Percentiles rank a stretch among this genome's conserved stretches.
Evolutionary conservation across 2,113 vertebrate genomes (phyloP).

Genomic region (Ammodytes marinus): DNA sequence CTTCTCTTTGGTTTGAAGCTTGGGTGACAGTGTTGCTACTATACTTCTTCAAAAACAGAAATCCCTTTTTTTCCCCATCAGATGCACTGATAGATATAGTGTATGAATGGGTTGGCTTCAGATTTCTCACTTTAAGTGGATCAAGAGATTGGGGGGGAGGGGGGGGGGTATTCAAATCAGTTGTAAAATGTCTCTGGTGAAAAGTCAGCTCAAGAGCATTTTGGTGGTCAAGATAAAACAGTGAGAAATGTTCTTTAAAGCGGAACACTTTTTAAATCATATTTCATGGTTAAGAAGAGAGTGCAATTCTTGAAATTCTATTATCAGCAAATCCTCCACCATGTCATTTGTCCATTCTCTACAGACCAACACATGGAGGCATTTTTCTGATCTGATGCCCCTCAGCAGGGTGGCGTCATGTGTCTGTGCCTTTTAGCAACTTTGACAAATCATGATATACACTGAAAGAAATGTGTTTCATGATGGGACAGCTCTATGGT

Average conservation of each 20-base stretch:
- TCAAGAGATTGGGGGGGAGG: background rate
- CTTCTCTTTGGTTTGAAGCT: background rate
- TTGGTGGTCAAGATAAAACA: background rate
- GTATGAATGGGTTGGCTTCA: slow-evolving; percentile 2
- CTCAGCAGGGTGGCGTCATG: background rate
- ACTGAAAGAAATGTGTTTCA: too few species aligned
- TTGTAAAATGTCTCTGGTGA: background rate
- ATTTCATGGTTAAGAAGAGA: background rate
- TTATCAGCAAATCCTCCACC: background rate
- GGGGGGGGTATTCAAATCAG: background rate
- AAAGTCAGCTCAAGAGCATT: background rate
- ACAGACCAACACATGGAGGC: too few species aligned
- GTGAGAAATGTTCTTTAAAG: too few species aligned
- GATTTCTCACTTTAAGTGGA: slow-evolving; percentile 11
- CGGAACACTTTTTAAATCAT: background rate
- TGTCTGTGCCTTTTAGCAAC: background rate
- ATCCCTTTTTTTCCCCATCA: slow-evolving; percentile 14
- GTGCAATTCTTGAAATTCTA: background rate
- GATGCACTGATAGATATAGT: slow-evolving; percentile 14
- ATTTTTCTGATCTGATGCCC: background rate
- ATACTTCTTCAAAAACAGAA: slow-evolving; percentile 3
- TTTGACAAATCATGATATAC: too few species aligned
- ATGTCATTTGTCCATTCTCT: too few species aligned
- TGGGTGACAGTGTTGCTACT: background rate
- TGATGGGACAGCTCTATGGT: too few species aligned